phyloP scores from a whole-genome alignment of 2,888 invertebrate genomes.

The Epinotia brunnichana region DNA sequence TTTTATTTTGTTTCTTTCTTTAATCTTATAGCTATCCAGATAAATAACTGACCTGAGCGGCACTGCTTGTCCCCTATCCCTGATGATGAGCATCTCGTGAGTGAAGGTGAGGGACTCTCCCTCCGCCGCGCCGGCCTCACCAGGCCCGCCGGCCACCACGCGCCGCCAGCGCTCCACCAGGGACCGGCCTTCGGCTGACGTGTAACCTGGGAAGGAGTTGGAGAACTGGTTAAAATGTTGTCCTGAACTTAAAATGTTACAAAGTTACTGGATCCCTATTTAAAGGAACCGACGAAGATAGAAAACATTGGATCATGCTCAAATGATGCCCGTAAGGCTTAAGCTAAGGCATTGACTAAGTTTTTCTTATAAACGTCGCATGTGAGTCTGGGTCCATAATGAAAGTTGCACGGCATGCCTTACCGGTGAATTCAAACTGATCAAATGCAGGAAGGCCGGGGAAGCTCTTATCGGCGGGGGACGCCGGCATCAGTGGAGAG shows the following conservation, averaged over 20 bases:
- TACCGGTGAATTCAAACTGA: slow-evolving; percentile 65
- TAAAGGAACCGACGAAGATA: no score
- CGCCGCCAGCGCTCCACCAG: slow-evolving; percentile 62
- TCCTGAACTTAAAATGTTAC: no score
- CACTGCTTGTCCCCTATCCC: slow-evolving; percentile 54
- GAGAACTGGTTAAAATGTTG: not conserved
- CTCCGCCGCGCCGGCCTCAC: slow-evolving; percentile 63
- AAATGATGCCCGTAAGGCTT: no score
- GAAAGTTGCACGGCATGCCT: not conserved
- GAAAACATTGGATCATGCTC: no score
- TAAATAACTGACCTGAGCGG: slow-evolving; percentile 60
- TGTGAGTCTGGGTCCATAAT: no score
- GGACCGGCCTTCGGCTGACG: slow-evolving; percentile 49
- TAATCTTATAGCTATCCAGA: no score
- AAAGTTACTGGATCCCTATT: no score
- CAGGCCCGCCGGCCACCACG: slow-evolving; percentile 54
- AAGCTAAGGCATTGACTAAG: no score
- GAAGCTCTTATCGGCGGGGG: slow-evolving; percentile 55
- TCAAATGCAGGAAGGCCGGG: slow-evolving; percentile 66
- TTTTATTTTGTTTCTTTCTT: no score
- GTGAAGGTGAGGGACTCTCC: slow-evolving; percentile 65
- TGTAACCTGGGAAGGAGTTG: slow-evolving; percentile 55
- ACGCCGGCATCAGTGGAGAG: slow-evolving; percentile 49
- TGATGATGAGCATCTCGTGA: slow-evolving; percentile 66
- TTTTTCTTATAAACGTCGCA: no score